Evolutionary conservation across 2,113 vertebrate genomes (phyloP), one percentile per base, ranked within the genome.

Genomic region (Monarcha castaneiventris): DNA sequence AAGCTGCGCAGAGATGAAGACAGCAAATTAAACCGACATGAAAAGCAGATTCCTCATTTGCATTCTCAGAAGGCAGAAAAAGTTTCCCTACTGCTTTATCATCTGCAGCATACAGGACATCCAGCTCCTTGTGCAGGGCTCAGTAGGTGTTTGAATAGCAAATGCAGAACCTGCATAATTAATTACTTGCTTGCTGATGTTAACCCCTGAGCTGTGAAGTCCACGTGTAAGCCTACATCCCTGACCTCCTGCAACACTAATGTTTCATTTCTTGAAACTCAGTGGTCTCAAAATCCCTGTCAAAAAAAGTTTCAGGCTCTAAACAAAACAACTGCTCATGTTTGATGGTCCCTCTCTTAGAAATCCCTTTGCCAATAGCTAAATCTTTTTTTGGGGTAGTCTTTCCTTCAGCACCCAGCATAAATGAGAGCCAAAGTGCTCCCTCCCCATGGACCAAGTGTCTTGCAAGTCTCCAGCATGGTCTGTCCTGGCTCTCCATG

Each of bases 31-130:
- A 95, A 90, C 78, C 35, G 56, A 80, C 58, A 44, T 1, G 1
- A 61, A 81, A 81, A 80, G 76, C 72, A 84, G 87, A 92, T 74
- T 55, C 33, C 79, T 91, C 73, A 75, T 95, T 78, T 90, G 73
- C 92, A 84, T 90, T 84, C 85, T 88, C 83, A 35, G 66, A 87
- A 95, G 69, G 86, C 86, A 89, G 48, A 43, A 76, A 21, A 59
- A 37, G 44, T 67, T 92, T 52, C 25, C 85, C 44, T 16, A 1
- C 20, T 49, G 48, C 52, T 21, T 56, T 72, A 61, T 29, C 37
- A 39, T 84, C 49, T 71, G 69, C 73, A 78, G 55, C 32, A 12
- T 3, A 54, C 27, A 78, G 52, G 87, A 66, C 41, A 73, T 20
- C 15, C 51, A 58, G 48, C 35, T 92, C 66, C 52, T 64, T 6